phyloP scores from a whole-genome alignment of 2,888 invertebrate genomes.

The Halictus ligatus region DNA sequence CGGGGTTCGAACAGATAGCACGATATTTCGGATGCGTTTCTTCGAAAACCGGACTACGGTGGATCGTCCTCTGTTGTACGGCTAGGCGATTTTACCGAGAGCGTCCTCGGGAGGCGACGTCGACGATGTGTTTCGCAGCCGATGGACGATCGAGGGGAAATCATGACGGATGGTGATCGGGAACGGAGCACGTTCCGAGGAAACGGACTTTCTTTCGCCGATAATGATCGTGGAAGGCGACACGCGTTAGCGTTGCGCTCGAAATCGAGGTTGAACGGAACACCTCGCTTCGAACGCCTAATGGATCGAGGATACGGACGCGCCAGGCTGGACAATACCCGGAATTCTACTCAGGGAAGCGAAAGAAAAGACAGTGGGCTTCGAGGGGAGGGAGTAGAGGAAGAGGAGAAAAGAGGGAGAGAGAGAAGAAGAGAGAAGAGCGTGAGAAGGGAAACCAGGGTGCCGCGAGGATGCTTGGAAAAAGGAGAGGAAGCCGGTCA shows the following conservation, averaged over 20 bases:
- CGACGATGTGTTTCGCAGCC: neutral
- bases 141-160: neutral
- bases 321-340: neutral
- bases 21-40: neutral
- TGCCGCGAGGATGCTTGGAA: neutral
- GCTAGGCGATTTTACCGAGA: no score
- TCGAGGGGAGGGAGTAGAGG: no score
- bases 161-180: neutral
- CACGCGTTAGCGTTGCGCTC: neutral
- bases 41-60: neutral
- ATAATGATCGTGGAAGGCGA: neutral
- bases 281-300: neutral
- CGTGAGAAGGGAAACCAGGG: neutral
- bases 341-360: neutral
- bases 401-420: no score
- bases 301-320: neutral
- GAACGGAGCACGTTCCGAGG: neutral
- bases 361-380: neutral
- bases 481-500: neutral
- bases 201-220: conserved; percentile 1
- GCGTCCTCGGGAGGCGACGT: neutral
- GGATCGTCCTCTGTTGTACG: neutral
- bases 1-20: no score
- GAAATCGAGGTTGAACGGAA: conserved; percentile 13
- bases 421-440: neutral